These are phyloP conservation scores for Poeciliopsis retropinna DNA, from an alignment of 2,113 vertebrate genomes.

Conservation along the genomic window DNA sequence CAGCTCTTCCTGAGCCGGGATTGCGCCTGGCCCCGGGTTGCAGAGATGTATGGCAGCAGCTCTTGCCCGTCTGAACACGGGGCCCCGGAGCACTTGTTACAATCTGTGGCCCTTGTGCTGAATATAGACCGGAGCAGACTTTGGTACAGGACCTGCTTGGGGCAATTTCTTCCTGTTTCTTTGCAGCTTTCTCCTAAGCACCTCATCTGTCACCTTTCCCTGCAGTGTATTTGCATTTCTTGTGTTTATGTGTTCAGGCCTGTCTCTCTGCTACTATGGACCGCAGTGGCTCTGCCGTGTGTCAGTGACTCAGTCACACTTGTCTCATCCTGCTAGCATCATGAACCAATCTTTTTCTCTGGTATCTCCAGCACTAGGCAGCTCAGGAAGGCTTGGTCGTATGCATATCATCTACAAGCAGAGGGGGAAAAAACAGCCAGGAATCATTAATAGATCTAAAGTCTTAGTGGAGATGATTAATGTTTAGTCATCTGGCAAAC, in stretches of 20 bases:
- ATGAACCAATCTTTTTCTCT: constrained; percentile 17
- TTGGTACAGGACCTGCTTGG: constrained; percentile 8
- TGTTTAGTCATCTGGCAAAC: constrained; percentile 32
- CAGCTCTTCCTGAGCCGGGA: constrained; percentile 34
- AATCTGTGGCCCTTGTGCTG: constrained; percentile 79
- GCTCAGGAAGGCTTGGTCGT: constrained; percentile 11
- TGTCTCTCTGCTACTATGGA: constrained; percentile 10
- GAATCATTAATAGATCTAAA: constrained; percentile 10
- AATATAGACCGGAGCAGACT: constrained; percentile 67
- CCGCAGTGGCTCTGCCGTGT: constrained; percentile 33
- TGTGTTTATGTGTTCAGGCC: constrained; percentile 4
- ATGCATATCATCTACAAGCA: constrained; percentile 8
- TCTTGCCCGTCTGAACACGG: constrained; percentile 68
- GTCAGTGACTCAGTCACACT: constrained; percentile 58
- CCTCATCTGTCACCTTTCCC: constrained; percentile 37
- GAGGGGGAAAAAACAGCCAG: not conserved
- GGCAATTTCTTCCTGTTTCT: constrained; percentile 37
- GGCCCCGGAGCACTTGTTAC: constrained; percentile 63
- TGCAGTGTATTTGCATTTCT: constrained; percentile 17
- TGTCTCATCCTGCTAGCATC: constrained; percentile 62
- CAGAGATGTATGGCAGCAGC: constrained; percentile 64
- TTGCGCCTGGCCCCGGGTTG: constrained; percentile 41
- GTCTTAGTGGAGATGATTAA: constrained; percentile 20
- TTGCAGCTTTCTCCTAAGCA: constrained; percentile 23
- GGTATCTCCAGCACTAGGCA: constrained; percentile 13